Base-by-base conservation (phyloP, 2,888 invertebrate genomes). In the Cataglyphis rosenhaueri region DNA sequence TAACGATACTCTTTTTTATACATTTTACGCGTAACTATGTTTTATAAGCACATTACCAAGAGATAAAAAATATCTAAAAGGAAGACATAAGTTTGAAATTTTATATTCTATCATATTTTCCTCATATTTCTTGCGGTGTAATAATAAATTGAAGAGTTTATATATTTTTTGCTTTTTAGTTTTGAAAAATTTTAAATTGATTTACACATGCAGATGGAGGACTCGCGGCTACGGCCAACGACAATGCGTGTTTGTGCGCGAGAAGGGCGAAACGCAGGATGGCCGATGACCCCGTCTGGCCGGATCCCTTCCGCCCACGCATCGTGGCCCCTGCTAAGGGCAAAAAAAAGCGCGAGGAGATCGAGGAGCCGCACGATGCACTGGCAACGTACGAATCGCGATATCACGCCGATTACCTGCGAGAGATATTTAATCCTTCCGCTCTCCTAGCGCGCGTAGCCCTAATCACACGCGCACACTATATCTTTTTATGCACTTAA, bases 271-370 rank as follows among this genome's bases (percentile, higher is more conserved):
- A 85, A 86, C 84, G 84, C 83, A 73, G 74, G 74, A 66, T 82
- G 88, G 87, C 85, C 88, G 85, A 88, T 87, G 88, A 88, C 88
- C 88, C 84, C 88, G 88, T 88, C 88, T 86, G 88, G 87, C 84
- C 84, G 82, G 85, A 78, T 81, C 82, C 78, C 76, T 82, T 82
- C 71, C 86, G 86, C 84, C 76, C 85, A 85, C 85, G 75, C 85
- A 79, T 79, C 81, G 52, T 38, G 71, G 78, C 71, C 71, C 71
- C 59, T 59, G 44, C 78, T 79, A 59, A 79, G 71, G 71, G 78
- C 70, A 82, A 55, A 74, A 55, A 52, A 65, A 66, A 55, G 61
- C 12, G 38, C 38, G 59, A 76, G 57, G 59, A 82, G 82, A 79
- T 52, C 57, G n/a, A 59, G 41, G 25, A 76, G 32, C 82, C 48